Conservation (phyloP, 2,888 invertebrate genomes). For the Sphaerophoria rueppellii region DNA sequence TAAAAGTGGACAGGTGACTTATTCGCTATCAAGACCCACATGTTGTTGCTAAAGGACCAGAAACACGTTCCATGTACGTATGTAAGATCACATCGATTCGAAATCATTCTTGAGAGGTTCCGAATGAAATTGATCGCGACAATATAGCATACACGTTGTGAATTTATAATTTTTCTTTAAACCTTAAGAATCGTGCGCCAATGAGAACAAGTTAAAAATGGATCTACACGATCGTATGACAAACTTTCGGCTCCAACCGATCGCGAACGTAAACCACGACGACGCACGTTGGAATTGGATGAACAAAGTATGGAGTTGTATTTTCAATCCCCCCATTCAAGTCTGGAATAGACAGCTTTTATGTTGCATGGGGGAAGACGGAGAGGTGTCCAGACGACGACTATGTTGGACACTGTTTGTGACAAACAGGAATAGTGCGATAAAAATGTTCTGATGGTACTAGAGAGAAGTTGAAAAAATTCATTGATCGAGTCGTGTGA, state of each 20-base stretch:
- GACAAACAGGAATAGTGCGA: conserved; percentile 28
- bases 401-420: conserved; percentile 33
- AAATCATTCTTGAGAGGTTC: conserved; percentile 58
- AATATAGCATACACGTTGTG: conserved; percentile 73
- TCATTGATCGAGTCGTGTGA: conserved; percentile 66
- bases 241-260: background rate
- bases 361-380: background rate
- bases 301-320: conserved; percentile 50
- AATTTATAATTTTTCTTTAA: conserved; percentile 71
- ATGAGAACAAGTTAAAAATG: conserved; percentile 51
- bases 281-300: conserved; percentile 11
- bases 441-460: conserved; percentile 29
- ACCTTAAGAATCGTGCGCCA: conserved; percentile 67
- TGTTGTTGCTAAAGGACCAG: conserved; percentile 33
- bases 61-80: conserved; percentile 56
- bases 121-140: conserved; percentile 73
- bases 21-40: conserved; percentile 65
- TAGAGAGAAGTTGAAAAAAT: conserved; percentile 27
- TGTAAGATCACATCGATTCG: conserved; percentile 24
- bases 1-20: conserved; percentile 72
- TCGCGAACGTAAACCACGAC: background rate
- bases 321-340: background rate
- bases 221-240: background rate
- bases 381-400: background rate
- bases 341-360: background rate